Evolutionary conservation across 1,140 invertebrate species (phyloP), one percentile per base, ranked within the genome.

Genomic region (Lerema accius): DNA sequence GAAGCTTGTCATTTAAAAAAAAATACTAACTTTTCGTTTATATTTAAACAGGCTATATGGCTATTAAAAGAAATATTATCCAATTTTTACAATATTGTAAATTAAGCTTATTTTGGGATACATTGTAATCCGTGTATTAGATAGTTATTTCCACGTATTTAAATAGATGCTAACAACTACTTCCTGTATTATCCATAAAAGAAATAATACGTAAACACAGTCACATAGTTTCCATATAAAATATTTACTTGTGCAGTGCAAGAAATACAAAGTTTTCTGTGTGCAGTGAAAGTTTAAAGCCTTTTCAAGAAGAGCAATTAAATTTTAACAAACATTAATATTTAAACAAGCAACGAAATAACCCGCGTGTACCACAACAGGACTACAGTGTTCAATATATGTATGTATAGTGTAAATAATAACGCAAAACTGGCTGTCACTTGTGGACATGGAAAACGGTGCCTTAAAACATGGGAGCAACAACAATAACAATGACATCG

Each of bases 381-480:
- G 60, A 69, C 63, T 64, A 69, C 62, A 71, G 69, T 71, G 72
- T 75, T 75, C 69, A 71, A 69, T 71, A 75, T 67, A 71, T 64
- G 35, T 50, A 62, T 42, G 28, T 63, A 48, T 53, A 63, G 49
- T 63, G 49, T 46, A 55, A 13, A 63, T 51, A 63, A 46, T 17
- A 53, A 63, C 53, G 50, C 63, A 76, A 61, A 76, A 68, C 76
- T 73, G 74, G 74, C 82, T 73, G 83, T 89, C 77, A 84, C 69
- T 86, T 72, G 80, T 85, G 86, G 87, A 86, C 82, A 91, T 91
- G 89, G 90, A 91, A 89, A 91, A 89, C 87, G 89, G 90, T 91
- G 90, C 90, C 89, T 91, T 91, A 89, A 91, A 91, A 89, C 87
- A 90, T 89, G 90, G 90, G 88, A 91, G 89, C 89, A 91, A 91